These are phyloP conservation scores for Apogon talboti DNA, from an alignment of 2,797 vertebrate genomes.

Conservation along the genomic window DNA sequence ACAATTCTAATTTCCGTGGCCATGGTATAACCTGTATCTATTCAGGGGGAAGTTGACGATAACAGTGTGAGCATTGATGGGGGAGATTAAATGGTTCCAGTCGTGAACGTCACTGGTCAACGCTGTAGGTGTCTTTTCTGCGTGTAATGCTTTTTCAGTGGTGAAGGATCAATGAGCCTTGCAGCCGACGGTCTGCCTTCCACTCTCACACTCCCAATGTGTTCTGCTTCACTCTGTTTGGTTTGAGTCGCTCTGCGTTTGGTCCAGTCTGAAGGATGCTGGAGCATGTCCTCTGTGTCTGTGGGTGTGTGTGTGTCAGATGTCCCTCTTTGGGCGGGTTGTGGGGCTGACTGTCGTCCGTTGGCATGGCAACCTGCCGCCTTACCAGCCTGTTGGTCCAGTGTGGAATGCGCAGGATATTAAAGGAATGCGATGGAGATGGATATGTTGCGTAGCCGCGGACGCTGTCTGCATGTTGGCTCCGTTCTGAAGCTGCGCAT, in stretches of 20 bases:
- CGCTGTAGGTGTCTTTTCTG: not conserved
- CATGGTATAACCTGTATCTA: slow-evolving; percentile 43
- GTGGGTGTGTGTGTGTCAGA: slow-evolving; percentile 65
- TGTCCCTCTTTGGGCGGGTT: slow-evolving; percentile 37
- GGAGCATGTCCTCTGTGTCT: slow-evolving; percentile 83
- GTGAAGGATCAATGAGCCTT: not conserved
- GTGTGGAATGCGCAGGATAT: slow-evolving; percentile 69
- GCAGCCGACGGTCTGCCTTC: slow-evolving; percentile 50
- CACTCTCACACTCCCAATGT: slow-evolving; percentile 75
- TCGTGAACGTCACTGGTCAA: not conserved
- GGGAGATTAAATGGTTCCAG: not conserved
- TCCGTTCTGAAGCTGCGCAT: slow-evolving; percentile 70
- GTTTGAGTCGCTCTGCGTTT: slow-evolving; percentile 69
- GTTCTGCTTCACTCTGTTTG: slow-evolving; percentile 80
- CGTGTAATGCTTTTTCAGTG: too few relatives aligned
- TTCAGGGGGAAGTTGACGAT: not conserved
- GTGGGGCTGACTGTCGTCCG: slow-evolving; percentile 67
- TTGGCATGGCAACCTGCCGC: slow-evolving; percentile 84
- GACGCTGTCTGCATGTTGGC: slow-evolving; percentile 81
- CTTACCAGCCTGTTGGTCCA: slow-evolving; percentile 66
- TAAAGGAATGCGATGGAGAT: slow-evolving; percentile 48
- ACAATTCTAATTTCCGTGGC: slow-evolving; percentile 8
- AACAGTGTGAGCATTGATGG: slow-evolving; percentile 5
- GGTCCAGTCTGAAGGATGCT: slow-evolving; percentile 76
- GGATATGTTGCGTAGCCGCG: slow-evolving; percentile 56